Evolutionary conservation across 1,140 invertebrate species (phyloP), one percentile per base, ranked within the genome.

Genomic region (Asobara japonica): DNA sequence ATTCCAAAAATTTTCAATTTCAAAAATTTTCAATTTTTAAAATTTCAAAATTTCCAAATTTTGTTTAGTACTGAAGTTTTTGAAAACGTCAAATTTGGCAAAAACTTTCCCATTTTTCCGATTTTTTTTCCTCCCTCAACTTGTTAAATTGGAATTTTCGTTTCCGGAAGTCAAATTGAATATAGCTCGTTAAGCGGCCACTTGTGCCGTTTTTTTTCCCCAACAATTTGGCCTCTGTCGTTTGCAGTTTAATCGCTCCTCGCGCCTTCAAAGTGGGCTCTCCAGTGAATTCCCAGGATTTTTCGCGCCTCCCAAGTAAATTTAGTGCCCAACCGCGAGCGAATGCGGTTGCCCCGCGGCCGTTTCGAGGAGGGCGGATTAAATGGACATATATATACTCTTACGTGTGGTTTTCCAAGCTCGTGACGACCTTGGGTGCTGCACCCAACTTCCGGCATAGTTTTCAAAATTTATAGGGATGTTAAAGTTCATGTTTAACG

Each of bases 251-350:
- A 10, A 11, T 33, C 30, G 18, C 18, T 13, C 18, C 41, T 45
- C 41, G n/a, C n/a, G 0, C 5, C 1, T 45, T 45, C n/a, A 5
- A 45, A 45, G 11, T 16, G 41, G 41, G n/a, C 41, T 45, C 41
- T 45, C 18, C 41, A 45, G 13, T 16, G 7, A 45, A 45, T 45
- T 45, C 41, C 41, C 65, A 16, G 2, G 10, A 13, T 45, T 45
- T 45, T 66, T 65, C 64, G 51, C 65, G 65, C 41, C 36, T 75
- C 33, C 38, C 30, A 62, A 64, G 45, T 51, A 75, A 75, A 71
- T 75, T 75, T 71, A 73, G 62, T 41, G 71, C 64, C 36, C 69
- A 62, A 75, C 74, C 67, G 61, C 74, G 30, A 66, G 29, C 56
- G 29, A 75, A 73, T 71, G 74, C 18, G 74, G 74, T 71, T 67